phyloP scores from a whole-genome alignment of 2,888 invertebrate species.

The Harpagoxenus sublaevis region DNA sequence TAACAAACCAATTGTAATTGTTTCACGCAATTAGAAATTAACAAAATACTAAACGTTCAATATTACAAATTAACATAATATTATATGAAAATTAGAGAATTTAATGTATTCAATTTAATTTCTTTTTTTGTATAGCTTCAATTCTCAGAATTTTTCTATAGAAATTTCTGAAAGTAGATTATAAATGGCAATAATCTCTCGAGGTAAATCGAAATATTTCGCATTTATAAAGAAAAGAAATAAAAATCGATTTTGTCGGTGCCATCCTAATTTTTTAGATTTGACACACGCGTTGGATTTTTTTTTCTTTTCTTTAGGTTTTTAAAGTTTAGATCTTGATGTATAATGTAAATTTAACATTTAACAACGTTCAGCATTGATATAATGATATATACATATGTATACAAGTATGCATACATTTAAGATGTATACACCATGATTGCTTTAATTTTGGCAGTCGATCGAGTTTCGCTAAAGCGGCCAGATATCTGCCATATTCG shows the following conservation, averaged over 20 bases:
- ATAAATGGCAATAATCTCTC: not conserved
- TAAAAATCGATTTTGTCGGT: not conserved
- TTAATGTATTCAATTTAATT: not conserved
- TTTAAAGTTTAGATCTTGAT: not conserved
- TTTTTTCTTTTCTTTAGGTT: not conserved
- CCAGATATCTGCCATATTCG: not conserved
- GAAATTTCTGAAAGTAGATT: not conserved
- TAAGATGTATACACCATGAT: not conserved
- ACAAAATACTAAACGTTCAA: constrained; percentile 9
- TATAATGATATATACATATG: constrained; percentile 11
- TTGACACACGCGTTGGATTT: not conserved
- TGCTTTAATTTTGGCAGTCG: constrained; percentile 30
- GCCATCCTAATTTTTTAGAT: not conserved
- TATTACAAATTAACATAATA: not conserved
- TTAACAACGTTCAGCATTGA: constrained; percentile 20
- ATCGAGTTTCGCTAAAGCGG: constrained; percentile 3
- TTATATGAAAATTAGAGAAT: constrained; percentile 2
- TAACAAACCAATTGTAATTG: not conserved
- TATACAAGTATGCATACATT: not conserved
- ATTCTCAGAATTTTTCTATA: not conserved
- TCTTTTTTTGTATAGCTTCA: not conserved
- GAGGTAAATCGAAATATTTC: not conserved
- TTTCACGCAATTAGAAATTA: not conserved
- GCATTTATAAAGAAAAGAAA: not conserved
- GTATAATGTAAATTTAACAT: constrained; percentile 38